Percentiles rank a stretch among this genome's conserved stretches.
Conservation (phyloP, 2,113 vertebrate species). For the Dasyurus viverrinus region DNA sequence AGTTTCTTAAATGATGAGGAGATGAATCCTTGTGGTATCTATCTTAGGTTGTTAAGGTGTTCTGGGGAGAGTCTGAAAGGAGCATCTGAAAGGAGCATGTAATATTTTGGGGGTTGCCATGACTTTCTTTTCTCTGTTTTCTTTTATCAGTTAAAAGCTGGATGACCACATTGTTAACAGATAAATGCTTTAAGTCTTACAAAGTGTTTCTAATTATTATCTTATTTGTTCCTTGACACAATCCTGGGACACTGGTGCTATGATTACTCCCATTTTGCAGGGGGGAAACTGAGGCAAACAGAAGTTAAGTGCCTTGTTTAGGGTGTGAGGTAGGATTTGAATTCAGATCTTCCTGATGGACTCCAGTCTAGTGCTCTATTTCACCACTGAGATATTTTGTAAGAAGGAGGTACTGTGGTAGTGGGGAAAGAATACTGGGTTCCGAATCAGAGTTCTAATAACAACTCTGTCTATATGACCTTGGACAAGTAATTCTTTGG, state of each 20-base stretch:
- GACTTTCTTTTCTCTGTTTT: background rate
- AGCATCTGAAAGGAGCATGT: too few relatives aligned
- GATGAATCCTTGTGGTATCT: background rate
- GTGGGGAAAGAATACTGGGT: background rate
- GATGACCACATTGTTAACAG: background rate
- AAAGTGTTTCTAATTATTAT: background rate
- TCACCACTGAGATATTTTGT: background rate
- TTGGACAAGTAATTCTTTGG: background rate
- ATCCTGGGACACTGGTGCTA: background rate
- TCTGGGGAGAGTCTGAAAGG: background rate
- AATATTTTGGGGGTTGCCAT: background rate
- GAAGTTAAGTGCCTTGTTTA: background rate
- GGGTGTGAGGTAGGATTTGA: background rate
- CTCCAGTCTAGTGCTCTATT: background rate
- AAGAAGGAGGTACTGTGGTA: background rate
- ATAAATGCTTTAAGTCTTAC: background rate
- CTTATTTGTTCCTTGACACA: background rate
- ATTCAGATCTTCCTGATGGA: background rate
- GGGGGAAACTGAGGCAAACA: background rate
- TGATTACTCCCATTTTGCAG: background rate
- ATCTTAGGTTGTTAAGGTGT: background rate
- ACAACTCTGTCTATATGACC: background rate
- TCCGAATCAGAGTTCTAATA: background rate
- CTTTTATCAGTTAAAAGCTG: background rate
- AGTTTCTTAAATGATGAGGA: background rate